A percentile compares a stretch with the other conserved stretches of the same genome.
Conservation (phyloP, 2,797 vertebrate species). For the Rhinella marina region DNA sequence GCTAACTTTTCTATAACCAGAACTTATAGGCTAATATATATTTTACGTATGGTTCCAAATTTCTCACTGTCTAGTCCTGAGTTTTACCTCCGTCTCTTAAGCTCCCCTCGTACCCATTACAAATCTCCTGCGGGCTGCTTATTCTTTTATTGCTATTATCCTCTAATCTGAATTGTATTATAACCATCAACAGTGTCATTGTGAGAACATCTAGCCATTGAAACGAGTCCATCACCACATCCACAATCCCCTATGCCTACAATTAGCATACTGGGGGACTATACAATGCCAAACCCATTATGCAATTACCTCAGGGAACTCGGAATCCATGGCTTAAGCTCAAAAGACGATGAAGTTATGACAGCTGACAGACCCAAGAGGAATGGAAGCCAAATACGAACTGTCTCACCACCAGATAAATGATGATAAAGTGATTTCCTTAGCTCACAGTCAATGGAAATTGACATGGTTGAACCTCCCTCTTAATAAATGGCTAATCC, state of each 20-base stretch:
- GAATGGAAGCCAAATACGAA: slow-evolving; percentile 84
- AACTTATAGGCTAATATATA: too few relatives aligned
- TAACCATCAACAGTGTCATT: slow-evolving; percentile 35
- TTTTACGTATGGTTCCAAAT: too few relatives aligned
- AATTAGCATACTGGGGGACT: slow-evolving; percentile 68
- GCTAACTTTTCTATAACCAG: too few relatives aligned
- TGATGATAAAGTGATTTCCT: slow-evolving; percentile 98
- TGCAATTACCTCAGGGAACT: slow-evolving; percentile 71
- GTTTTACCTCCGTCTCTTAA: slow-evolving; percentile 1
- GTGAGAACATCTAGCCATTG: slow-evolving; percentile 25
- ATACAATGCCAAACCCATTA: slow-evolving; percentile 68
- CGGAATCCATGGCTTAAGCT: slow-evolving; percentile 67
- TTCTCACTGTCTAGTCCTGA: background rate
- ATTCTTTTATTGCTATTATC: slow-evolving; percentile 48
- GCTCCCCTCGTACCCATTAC: slow-evolving; percentile 13
- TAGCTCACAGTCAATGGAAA: slow-evolving; percentile 84
- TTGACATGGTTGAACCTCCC: slow-evolving; percentile 86
- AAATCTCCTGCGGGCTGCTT: slow-evolving; percentile 18
- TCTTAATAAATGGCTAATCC: slow-evolving; percentile 86
- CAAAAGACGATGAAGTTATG: slow-evolving; percentile 80
- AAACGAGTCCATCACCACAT: slow-evolving; percentile 27
- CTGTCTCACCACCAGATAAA: slow-evolving; percentile 89
- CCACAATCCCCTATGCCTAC: slow-evolving; percentile 11
- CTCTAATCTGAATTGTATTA: slow-evolving; percentile 43
- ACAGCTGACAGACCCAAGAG: slow-evolving; percentile 80